Evolutionary conservation across 2,888 invertebrate species (phyloP), one percentile per base, ranked within the genome.

Genomic region (Amitus sp.): DNA sequence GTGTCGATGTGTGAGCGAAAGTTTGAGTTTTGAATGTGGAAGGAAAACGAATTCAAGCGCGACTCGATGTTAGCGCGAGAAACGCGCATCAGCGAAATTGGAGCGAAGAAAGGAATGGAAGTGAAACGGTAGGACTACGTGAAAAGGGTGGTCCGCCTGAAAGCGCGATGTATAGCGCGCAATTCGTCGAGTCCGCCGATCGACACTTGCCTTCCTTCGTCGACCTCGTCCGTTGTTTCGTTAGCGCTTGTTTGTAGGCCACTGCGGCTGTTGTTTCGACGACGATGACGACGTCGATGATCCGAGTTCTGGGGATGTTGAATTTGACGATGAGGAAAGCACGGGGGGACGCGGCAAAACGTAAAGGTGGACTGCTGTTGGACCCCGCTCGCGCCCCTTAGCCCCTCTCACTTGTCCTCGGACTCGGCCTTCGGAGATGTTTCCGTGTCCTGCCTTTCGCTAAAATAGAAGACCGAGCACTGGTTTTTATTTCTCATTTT

Each of bases 351-450:
- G 73, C 73, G 74, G 69, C 73, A 72, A 59, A 74, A 67, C 68
- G 69, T 69, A 62, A 74, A 66, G 66, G 72, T 72, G 72, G 73
- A 70, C 73, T 72, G 76, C 74, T n/a, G n/a, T n/a, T n/a, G n/a
- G n/a, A 74, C 72, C 72, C 74, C 75, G 69, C 77, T 72, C 73
- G 74, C 76, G 75, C 73, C 77, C 76, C 71, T 71, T 71, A 71
- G 74, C 76, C 73, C 76, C 76, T 72, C 77, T 79, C 81, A 82
- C 78, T 82, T 81, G 62, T 80, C 80, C 73, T 81, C 80, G 52
- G 75, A 69, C 62, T 80, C 76, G 46, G 65, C 70, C 55, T 65
- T 68, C 48, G 75, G 70, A 52, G 61, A 77, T 47, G 70, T 74
- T 62, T 80, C 80, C 64, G 78, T 74, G 59, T 82, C 82, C 65